phyloP scores from a whole-genome alignment of 2,113 vertebrate species.

The Forbesichthys agassizii region DNA sequence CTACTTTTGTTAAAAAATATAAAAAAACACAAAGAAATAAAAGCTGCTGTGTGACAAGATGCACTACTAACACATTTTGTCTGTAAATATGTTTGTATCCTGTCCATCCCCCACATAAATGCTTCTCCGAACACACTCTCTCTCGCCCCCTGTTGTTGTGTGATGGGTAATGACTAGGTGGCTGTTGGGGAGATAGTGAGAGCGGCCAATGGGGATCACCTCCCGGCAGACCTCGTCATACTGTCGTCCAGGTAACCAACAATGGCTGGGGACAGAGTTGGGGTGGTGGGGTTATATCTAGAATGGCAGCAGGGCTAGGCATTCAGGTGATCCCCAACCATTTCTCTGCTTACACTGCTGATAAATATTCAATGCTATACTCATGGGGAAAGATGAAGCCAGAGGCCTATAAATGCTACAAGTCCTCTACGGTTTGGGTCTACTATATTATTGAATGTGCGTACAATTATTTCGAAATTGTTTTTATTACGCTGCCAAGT shows the following conservation, averaged over 20 bases:
- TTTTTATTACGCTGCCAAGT: background rate
- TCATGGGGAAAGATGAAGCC: conserved; percentile 23
- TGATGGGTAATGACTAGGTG: conserved; percentile 87
- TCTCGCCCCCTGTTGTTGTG: conserved; percentile 84
- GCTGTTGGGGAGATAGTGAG: conserved; percentile 97
- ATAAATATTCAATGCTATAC: conserved; percentile 21
- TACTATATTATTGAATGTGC: background rate
- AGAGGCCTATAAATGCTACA: conserved; percentile 6
- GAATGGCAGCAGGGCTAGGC: conserved; percentile 1
- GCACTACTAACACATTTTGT: no score
- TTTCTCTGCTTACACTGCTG: conserved; percentile 12
- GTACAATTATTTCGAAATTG: background rate
- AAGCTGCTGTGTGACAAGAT: no score
- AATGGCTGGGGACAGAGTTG: conserved; percentile 69
- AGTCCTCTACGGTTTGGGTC: conserved; percentile 14
- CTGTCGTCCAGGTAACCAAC: conserved; percentile 92
- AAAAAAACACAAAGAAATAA: no score
- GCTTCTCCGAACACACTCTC: conserved; percentile 50
- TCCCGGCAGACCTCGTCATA: conserved; percentile 99
- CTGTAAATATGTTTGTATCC: conserved; percentile 8
- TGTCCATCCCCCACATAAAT: conserved; percentile 16
- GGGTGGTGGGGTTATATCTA: conserved; percentile 1
- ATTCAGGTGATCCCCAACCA: conserved; percentile 1
- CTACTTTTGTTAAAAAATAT: no score
- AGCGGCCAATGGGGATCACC: conserved; percentile 97